These are phyloP conservation scores for Drosophila biarmipes DNA, from an alignment of 1,140 invertebrate species.

Conservation along the genomic window DNA sequence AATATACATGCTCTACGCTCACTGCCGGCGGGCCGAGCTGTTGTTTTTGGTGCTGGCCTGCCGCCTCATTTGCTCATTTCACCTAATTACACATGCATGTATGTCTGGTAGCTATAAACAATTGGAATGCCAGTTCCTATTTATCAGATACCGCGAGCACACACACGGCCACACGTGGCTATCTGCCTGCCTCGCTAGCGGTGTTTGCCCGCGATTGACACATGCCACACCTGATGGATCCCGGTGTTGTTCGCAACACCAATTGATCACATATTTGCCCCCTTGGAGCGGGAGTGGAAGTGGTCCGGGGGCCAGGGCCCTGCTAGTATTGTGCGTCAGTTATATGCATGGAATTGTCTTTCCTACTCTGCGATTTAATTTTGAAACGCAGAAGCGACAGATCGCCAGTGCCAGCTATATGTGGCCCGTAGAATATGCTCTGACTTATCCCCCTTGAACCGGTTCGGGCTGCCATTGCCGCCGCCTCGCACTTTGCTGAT, in stretches of 20 bases:
- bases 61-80: constrained; percentile 55
- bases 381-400: constrained; percentile 24
- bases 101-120: constrained; percentile 23
- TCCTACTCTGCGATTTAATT: constrained; percentile 28
- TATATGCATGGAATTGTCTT: constrained; percentile 20
- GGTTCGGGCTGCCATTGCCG: constrained; percentile 38
- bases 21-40: constrained; percentile 8
- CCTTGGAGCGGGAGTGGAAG: neutral
- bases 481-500: constrained; percentile 29
- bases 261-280: constrained; percentile 26
- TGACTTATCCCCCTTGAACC: constrained; percentile 53
- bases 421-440: constrained; percentile 34
- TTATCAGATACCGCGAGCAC: constrained; percentile 28
- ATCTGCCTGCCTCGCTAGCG: constrained; percentile 45
- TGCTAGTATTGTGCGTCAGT: constrained; percentile 10
- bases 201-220: constrained; percentile 28
- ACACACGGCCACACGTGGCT: constrained; percentile 23
- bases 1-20: constrained; percentile 33
- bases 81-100: constrained; percentile 69
- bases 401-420: constrained; percentile 9
- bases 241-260: neutral
- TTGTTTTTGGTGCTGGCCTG: constrained; percentile 19
- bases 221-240: constrained; percentile 36
- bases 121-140: constrained; percentile 43
- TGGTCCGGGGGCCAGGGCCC: neutral